These are phyloP conservation scores for Cepphus grylle DNA, from an alignment of 2,113 vertebrate genomes.

Conservation along the genomic window DNA sequence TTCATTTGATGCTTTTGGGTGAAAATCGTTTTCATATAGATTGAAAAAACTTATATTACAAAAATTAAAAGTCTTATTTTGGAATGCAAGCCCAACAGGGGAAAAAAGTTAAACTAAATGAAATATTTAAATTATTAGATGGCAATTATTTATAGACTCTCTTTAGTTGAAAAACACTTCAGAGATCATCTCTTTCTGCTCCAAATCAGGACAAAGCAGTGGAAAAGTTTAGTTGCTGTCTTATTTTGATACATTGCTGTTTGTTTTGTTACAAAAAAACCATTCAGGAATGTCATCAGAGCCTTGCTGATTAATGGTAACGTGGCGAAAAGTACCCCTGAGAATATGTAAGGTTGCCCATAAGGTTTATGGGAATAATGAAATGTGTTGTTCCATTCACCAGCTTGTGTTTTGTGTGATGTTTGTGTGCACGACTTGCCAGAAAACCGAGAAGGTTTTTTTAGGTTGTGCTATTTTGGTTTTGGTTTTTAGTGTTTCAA, in stretches of 20 bases:
- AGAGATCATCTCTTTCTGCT: neutral
- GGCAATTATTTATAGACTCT: neutral
- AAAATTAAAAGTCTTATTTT: neutral
- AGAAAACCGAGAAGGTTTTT: neutral
- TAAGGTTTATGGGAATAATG: neutral
- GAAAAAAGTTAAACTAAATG: neutral
- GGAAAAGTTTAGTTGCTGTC: neutral
- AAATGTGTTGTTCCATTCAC: neutral
- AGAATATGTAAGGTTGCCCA: neutral
- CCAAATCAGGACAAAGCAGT: neutral
- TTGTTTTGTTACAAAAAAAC: neutral
- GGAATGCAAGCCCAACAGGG: neutral
- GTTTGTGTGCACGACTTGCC: neutral
- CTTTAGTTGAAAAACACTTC: neutral
- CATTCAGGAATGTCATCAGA: neutral
- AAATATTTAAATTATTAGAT: neutral
- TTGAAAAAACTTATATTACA: neutral
- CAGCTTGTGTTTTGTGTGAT: neutral
- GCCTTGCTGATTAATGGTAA: neutral
- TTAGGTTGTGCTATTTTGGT: neutral
- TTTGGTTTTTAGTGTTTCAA: neutral
- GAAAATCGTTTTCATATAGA: neutral
- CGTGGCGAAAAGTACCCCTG: neutral
- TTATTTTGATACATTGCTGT: neutral
- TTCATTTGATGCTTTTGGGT: neutral